Base-by-base conservation (phyloP, 2,797 vertebrate species). In the Calcarius lapponicus region DNA sequence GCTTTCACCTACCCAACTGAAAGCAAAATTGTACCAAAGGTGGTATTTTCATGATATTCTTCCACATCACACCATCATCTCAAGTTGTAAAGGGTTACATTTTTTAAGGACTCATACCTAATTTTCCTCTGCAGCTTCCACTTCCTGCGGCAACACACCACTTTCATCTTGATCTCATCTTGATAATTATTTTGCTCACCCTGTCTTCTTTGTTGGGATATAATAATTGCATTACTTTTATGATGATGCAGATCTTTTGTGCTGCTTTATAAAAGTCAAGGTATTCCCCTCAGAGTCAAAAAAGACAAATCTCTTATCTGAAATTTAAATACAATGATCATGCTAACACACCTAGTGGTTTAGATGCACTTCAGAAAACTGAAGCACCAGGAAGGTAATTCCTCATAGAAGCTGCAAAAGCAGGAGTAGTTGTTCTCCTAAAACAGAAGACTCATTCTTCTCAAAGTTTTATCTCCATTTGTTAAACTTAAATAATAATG, bases 171-270 rank as follows among this genome's bases (percentile, higher is more conserved):
- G 34, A 48, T 42, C 54, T 74, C 45, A 26, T 60, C 28, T 45
- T 64, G 25, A 22, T 74, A 82, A 94, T 87, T 79, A 72, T 73
- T 95, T 84, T 57, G 3, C 62, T 94, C 42, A 57, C 26, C 64
- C 29, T 78, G 18, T 54, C 83, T 53, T 87, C 9, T 82, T 85
- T 83, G 32, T 51, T 88, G 32, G 6, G 13, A 62, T 90, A 50
- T 12, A 75, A 76, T 92, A 91, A 95, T 80, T 90, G 19, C 57
- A 34, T 81, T 75, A 66, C 74, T 87, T 64, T 62, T 50, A 92
- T 92, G 79, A 51, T 84, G 69, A 80, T 66, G 38, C n/a, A 32
- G 29, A 67, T 88, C 62, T 22, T 31, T 51, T 81, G 18, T 78
- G 31, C 42, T 86, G 17, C 60, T 65, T 34, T 47, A 29, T 38